Conservation (phyloP, 2,113 vertebrate genomes). For the Paraplagusia blochii region DNA sequence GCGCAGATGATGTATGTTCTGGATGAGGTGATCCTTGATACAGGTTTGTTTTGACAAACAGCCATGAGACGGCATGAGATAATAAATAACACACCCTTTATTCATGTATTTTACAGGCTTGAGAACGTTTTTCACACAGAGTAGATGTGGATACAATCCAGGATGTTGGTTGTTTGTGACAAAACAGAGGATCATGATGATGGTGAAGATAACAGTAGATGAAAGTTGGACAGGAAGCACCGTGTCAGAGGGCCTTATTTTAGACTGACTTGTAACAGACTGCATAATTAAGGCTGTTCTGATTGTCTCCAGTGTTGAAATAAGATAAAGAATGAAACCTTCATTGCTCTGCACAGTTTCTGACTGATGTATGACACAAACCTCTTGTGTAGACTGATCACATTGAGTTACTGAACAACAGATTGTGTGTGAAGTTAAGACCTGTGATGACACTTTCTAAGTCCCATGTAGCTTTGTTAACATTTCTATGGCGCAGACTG, state of each 20-base stretch:
- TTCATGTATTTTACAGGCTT: conserved; percentile 94
- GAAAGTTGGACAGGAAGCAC: conserved; percentile 18
- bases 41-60: neutral
- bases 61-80: conserved; percentile 23
- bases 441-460: conserved; percentile 14
- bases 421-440: conserved; percentile 37
- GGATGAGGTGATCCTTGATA: no score
- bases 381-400: conserved; percentile 5
- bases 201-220: conserved; percentile 9
- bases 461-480: conserved; percentile 37
- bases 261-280: conserved; percentile 17
- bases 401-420: neutral
- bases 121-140: conserved; percentile 84
- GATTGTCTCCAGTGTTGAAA: conserved; percentile 45
- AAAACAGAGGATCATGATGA: conserved; percentile 26
- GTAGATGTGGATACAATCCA: conserved; percentile 73
- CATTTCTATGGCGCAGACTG: conserved; percentile 25
- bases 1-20: no score
- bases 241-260: conserved; percentile 3
- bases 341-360: neutral
- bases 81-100: conserved; percentile 95
- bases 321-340: no score
- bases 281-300: conserved; percentile 57
- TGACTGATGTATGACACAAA: conserved; percentile 2
- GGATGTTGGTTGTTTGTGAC: conserved; percentile 38